phyloP scores from a whole-genome alignment of 2,888 invertebrate genomes.

The Ramazzottius varieornatus region DNA sequence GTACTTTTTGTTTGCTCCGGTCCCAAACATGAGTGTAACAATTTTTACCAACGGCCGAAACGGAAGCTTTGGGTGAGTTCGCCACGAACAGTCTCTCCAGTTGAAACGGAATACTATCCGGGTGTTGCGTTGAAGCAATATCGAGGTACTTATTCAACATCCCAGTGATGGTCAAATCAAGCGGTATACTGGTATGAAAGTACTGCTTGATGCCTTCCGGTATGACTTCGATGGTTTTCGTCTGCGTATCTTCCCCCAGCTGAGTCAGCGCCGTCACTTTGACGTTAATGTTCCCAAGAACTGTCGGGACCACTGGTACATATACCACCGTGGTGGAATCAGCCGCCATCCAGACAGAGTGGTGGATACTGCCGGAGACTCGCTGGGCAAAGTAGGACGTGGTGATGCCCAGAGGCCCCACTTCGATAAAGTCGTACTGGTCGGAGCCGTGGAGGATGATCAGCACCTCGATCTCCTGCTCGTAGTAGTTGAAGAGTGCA shows the following conservation, averaged over 20 bases:
- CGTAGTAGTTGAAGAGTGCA: slow-evolving; percentile 77
- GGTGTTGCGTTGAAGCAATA: slow-evolving; percentile 73
- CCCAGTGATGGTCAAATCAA: slow-evolving; percentile 71
- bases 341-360: slow-evolving; percentile 41
- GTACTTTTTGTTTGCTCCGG: no score
- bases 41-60: slow-evolving; percentile 26
- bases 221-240: slow-evolving; percentile 28
- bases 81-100: slow-evolving; percentile 71
- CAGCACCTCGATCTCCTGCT: slow-evolving; percentile 42
- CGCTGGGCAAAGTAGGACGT: slow-evolving; percentile 67
- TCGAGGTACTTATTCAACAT: slow-evolving; percentile 81
- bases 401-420: slow-evolving; percentile 29
- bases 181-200: slow-evolving; percentile 63
- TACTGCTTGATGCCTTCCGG: slow-evolving; percentile 69
- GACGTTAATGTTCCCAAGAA: slow-evolving; percentile 42
- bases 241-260: slow-evolving; percentile 21
- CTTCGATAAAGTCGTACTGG: slow-evolving; percentile 38
- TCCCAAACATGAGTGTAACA: neutral
- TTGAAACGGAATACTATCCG: slow-evolving; percentile 61
- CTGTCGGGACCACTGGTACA: slow-evolving; percentile 59
- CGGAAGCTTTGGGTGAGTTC: slow-evolving; percentile 49
- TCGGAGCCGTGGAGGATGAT: slow-evolving; percentile 57
- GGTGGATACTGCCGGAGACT: slow-evolving; percentile 74
- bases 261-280: slow-evolving; percentile 41
- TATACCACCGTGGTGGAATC: slow-evolving; percentile 39